These are phyloP conservation scores for Drosophila equinoxialis DNA, from an alignment of 1,140 invertebrate species.

Conservation along the genomic window DNA sequence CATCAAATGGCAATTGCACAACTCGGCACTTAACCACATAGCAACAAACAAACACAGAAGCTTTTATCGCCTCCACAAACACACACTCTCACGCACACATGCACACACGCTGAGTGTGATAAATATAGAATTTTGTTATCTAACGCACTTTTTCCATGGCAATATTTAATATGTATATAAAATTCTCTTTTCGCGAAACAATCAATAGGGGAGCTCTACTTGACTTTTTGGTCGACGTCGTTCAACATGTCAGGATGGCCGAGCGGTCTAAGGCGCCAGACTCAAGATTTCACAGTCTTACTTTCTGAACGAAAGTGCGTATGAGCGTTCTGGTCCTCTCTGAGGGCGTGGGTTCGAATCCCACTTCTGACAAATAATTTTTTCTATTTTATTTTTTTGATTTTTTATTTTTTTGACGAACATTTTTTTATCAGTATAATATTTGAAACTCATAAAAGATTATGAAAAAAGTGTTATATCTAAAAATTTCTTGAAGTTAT, in stretches of 20 bases:
- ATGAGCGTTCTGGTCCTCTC: constrained; percentile 89
- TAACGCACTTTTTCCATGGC: background rate
- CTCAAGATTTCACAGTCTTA: constrained; percentile 84
- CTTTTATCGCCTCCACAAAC: constrained; percentile 40
- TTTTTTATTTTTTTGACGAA: background rate
- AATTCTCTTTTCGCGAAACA: background rate
- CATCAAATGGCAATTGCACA: constrained; percentile 68
- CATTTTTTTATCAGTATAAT: background rate
- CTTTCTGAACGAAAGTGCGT: constrained; percentile 26
- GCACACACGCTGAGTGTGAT: background rate
- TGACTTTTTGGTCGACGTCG: background rate
- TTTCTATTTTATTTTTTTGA: constrained; percentile 58
- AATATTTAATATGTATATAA: background rate
- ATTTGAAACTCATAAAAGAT: background rate
- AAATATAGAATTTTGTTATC: constrained; percentile 2
- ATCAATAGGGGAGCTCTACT: background rate
- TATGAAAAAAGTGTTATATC: background rate
- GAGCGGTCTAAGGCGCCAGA: constrained; percentile 89
- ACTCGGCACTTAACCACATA: constrained; percentile 52
- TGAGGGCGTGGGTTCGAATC: constrained; percentile 93
- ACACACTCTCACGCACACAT: background rate
- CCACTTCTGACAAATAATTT: constrained; percentile 90
- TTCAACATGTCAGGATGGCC: constrained; percentile 85
- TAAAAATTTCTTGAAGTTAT: too few relatives aligned
- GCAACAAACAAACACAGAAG: constrained; percentile 44